A percentile compares a stretch with the other conserved stretches of the same genome.
Conservation (phyloP, 2,113 vertebrate genomes). For the Chloropsis cyanopogon region DNA sequence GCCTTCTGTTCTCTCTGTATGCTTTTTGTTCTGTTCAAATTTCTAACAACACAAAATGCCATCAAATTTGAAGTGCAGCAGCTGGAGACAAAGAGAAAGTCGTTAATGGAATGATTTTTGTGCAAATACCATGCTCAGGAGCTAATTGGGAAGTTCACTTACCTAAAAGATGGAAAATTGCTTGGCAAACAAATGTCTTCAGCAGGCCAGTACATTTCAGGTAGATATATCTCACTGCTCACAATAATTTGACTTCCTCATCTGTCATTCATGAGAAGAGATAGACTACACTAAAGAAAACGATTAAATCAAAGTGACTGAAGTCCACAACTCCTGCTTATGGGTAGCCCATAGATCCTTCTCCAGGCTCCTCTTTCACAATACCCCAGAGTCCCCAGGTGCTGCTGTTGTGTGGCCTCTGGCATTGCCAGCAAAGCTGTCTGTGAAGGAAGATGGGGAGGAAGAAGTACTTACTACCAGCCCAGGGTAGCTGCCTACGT, state of each 20-base stretch:
- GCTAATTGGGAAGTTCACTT: slow-evolving; percentile 72
- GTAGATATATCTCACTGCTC: neutral
- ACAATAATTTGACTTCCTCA: neutral
- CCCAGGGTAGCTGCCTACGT: neutral
- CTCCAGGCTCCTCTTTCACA: neutral
- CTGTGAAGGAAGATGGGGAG: neutral
- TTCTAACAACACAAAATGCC: slow-evolving; percentile 69
- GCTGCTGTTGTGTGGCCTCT: neutral
- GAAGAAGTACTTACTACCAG: neutral
- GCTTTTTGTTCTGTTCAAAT: neutral
- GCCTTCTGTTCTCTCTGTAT: slow-evolving; percentile 18
- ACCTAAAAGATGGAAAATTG: slow-evolving; percentile 73
- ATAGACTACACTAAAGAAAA: neutral
- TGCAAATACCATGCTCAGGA: slow-evolving; percentile 73
- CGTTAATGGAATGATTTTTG: slow-evolving; percentile 76
- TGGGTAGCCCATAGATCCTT: neutral
- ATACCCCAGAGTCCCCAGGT: neutral
- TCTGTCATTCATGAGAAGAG: neutral
- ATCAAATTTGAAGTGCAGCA: slow-evolving; percentile 80
- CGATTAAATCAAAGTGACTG: neutral
- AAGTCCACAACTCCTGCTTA: neutral
- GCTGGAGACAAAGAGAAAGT: slow-evolving; percentile 73
- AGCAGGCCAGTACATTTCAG: slow-evolving; percentile 33
- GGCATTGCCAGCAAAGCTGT: neutral
- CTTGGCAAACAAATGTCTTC: slow-evolving; percentile 69